phyloP scores from a whole-genome alignment of 2,888 invertebrate species.

The Bembecia ichneumoniformis region DNA sequence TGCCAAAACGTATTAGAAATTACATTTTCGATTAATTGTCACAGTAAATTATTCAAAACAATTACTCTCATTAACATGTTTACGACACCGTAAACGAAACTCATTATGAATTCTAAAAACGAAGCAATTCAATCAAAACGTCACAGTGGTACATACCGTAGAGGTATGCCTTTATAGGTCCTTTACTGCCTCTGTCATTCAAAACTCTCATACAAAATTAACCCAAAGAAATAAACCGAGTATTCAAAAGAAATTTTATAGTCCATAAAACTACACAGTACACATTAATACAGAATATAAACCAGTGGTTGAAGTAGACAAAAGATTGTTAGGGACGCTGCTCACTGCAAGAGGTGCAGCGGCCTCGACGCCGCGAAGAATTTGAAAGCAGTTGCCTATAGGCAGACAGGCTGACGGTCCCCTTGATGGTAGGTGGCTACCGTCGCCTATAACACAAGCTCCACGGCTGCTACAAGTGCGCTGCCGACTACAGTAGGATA shows the following conservation, averaged over 20 bases:
- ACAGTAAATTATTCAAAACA: not conserved
- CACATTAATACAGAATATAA: not conserved
- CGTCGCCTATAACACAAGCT: too few species aligned
- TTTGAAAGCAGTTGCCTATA: too few species aligned
- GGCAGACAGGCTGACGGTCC: too few species aligned
- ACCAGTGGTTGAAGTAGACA: not conserved
- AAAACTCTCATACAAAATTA: conserved; percentile 21
- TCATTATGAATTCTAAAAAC: conserved; percentile 1
- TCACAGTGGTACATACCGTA: not conserved
- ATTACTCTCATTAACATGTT: not conserved
- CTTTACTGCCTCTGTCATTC: not conserved
- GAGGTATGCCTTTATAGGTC: not conserved
- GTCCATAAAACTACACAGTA: conserved; percentile 30
- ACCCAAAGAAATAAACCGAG: conserved; percentile 17
- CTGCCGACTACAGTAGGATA: too few species aligned
- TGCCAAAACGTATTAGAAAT: not conserved
- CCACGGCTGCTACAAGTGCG: too few species aligned
- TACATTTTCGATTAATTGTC: too few species aligned
- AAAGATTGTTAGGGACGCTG: too few species aligned
- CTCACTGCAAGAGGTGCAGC: too few species aligned
- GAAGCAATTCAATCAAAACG: conserved; percentile 3
- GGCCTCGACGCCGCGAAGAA: too few species aligned
- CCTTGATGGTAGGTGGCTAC: too few species aligned
- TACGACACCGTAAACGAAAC: not conserved
- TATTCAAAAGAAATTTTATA: conserved; percentile 49